Evolutionary conservation across 2,797 vertebrate species (phyloP), one percentile per base, ranked within the genome.

Genomic region (Lemur catta): DNA sequence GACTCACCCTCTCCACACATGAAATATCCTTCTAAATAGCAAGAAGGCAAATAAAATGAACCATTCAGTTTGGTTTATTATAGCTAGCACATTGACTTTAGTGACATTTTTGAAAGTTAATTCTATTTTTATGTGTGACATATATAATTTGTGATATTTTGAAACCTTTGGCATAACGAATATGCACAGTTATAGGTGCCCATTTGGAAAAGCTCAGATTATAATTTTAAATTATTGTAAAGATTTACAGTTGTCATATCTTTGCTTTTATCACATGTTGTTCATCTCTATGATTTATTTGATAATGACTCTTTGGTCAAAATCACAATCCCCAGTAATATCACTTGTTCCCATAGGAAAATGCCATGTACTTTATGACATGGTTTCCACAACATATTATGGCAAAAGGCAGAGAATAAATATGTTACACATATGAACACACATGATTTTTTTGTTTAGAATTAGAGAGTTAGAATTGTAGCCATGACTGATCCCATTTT

Each of bases 41-140:
- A 97, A 94, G 52, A 72, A 74, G 72, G 55, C 52, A 93, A 96
- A 91, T 94, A 94, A 97, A 94, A 85, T 28, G 15, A 82, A 63
- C 24, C 2, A 71, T 85, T 95, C 13, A 61, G 24, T n/a, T 88
- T 78, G n/a, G n/a, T 92, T 82, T 89, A 87, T 96, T 89, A 89
- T 84, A 89, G 38, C 24, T 94, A 87, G 24, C 69, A 71, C 71
- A 91, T 48, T 97, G 74, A 89, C 72, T 91, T 96, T n/a, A 90
- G n/a, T 78, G 84, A 92, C 59, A 90, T 90, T 97, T 95, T 78
- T 88, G 90, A 90, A 96, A 94, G 41, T n/a, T 95, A 80, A 84
- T 65, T 94, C 20, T 94, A 9, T 91, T 92, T 97, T 96, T 69
- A 81, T 90, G 12, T 88, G 18, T 69, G 38, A 38, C 38, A 80